Evolutionary conservation across 2,797 vertebrate genomes (phyloP).

Genomic region (Chaetodon trifasciatus): DNA sequence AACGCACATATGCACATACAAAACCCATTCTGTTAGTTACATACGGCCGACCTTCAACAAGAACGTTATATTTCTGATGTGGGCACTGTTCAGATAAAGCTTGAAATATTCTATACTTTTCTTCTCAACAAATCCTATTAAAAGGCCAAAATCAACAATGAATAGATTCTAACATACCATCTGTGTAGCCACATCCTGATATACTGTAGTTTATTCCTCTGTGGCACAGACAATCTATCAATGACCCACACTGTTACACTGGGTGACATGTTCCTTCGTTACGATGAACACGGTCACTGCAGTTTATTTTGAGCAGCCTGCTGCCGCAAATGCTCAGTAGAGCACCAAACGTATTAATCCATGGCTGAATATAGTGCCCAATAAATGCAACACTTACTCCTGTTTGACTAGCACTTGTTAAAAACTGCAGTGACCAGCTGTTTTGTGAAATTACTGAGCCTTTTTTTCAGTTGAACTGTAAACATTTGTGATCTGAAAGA

Average conservation of each 20-base stretch:
- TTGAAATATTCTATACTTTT: neutral
- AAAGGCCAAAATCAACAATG: conserved; percentile 3
- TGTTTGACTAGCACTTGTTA: neutral
- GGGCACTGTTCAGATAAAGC: neutral
- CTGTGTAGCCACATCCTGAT: neutral
- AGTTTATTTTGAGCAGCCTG: neutral
- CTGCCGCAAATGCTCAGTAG: neutral
- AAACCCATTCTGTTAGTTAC: neutral
- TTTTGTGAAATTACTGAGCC: neutral
- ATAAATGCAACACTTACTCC: neutral
- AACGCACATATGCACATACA: conserved; percentile 3
- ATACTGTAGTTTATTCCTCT: neutral
- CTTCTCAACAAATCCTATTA: neutral
- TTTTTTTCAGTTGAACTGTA: neutral
- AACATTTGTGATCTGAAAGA: neutral
- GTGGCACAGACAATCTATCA: neutral
- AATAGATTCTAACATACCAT: neutral
- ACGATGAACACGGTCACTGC: neutral
- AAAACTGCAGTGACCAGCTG: neutral
- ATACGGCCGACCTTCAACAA: neutral
- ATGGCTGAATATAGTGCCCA: neutral
- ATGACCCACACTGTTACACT: neutral
- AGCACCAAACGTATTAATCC: neutral
- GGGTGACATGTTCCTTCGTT: conserved; percentile 2
- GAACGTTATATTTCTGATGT: neutral